Evolutionary conservation across 1,140 invertebrate genomes (phyloP).

Genomic region (Aphis gossypii): DNA sequence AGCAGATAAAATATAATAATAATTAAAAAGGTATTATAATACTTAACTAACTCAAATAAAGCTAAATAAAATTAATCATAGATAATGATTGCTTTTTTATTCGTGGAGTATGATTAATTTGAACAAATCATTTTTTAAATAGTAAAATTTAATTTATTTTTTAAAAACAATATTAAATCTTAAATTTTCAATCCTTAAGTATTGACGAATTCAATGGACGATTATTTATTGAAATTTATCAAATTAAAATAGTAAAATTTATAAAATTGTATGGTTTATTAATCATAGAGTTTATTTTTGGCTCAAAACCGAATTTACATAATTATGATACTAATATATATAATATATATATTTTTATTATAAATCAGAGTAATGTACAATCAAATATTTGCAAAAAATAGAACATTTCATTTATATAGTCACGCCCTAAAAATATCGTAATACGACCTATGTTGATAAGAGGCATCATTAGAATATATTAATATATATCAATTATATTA

Average conservation of each 20-base stretch:
- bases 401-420: not conserved
- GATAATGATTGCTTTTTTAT: too few species aligned
- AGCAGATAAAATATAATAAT: too few species aligned
- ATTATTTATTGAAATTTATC: not conserved
- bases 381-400: not conserved
- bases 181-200: not conserved
- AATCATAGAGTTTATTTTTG: not conserved
- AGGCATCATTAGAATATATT: not conserved
- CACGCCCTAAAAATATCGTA: not conserved
- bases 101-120: too few species aligned
- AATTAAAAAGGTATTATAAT: too few species aligned
- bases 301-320: not conserved
- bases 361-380: not conserved
- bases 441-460: not conserved
- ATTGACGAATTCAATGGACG: not conserved
- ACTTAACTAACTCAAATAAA: too few species aligned
- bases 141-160: not conserved
- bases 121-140: not conserved
- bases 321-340: not conserved
- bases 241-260: not conserved
- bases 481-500: not conserved
- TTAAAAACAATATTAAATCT: not conserved
- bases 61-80: too few species aligned
- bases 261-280: not conserved
- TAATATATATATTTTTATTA: not conserved